Percentiles rank a stretch among this genome's conserved stretches.
phyloP scores from a whole-genome alignment of 2,797 vertebrate genomes.

The Mormyrops attenuatus region DNA sequence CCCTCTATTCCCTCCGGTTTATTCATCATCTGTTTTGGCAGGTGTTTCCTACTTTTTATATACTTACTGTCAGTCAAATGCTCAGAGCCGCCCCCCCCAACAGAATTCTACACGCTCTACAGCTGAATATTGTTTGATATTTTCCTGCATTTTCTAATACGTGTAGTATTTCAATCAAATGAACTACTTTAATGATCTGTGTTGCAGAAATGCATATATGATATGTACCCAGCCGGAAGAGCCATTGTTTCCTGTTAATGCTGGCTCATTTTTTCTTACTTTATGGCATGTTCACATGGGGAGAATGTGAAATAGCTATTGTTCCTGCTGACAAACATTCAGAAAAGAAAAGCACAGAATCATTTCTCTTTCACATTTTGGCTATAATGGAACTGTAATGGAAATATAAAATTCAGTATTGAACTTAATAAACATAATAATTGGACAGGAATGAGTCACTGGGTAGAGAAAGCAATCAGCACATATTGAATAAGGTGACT shows the following conservation, averaged over 20 bases:
- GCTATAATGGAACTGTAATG: background rate
- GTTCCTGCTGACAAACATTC: background rate
- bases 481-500: background rate
- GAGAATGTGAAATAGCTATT: background rate
- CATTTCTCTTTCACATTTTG: background rate
- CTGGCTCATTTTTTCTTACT: background rate
- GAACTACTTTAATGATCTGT: background rate
- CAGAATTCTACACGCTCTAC: background rate
- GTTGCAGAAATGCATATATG: background rate
- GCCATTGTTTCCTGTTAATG: background rate
- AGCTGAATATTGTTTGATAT: background rate
- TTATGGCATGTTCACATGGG: background rate
- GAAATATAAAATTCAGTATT: background rate
- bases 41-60: background rate
- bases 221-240: background rate
- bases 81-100: background rate
- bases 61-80: background rate
- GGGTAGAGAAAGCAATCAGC: background rate
- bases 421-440: background rate
- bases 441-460: background rate
- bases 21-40: constrained; percentile 1
- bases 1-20: background rate
- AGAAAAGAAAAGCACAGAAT: background rate
- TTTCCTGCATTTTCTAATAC: background rate
- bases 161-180: background rate